These are phyloP conservation scores for Anguilla rostrata DNA, from an alignment of 2,113 vertebrate genomes.

Conservation along the genomic window DNA sequence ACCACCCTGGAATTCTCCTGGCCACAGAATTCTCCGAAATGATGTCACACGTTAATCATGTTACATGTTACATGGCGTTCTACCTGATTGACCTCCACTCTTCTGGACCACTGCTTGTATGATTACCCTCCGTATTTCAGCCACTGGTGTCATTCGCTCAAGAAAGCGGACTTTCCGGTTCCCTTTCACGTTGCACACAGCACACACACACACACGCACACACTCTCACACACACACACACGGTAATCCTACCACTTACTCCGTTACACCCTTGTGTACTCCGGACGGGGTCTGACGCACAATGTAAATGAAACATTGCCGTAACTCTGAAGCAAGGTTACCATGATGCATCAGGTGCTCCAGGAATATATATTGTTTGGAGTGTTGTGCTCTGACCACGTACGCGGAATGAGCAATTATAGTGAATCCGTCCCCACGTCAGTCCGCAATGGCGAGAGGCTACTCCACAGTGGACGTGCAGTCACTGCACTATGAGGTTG, in stretches of 20 bases:
- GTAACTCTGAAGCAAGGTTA: neutral
- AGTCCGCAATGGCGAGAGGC: neutral
- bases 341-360: neutral
- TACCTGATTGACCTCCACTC: neutral
- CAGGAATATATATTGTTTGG: neutral
- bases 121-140: neutral
- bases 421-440: neutral
- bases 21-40: neutral
- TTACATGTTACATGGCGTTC: neutral
- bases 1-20: neutral
- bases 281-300: neutral
- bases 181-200: neutral
- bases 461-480: neutral
- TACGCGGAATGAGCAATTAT: neutral
- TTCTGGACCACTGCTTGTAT: neutral
- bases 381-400: neutral
- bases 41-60: neutral
- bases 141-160: neutral
- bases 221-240: neutral
- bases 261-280: neutral
- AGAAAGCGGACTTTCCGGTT: neutral
- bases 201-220: neutral
- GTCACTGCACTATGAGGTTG: neutral
- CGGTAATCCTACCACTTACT: neutral
- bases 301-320: neutral